Conservation (phyloP, 2,888 invertebrate genomes). For the Mimas tiliae region DNA sequence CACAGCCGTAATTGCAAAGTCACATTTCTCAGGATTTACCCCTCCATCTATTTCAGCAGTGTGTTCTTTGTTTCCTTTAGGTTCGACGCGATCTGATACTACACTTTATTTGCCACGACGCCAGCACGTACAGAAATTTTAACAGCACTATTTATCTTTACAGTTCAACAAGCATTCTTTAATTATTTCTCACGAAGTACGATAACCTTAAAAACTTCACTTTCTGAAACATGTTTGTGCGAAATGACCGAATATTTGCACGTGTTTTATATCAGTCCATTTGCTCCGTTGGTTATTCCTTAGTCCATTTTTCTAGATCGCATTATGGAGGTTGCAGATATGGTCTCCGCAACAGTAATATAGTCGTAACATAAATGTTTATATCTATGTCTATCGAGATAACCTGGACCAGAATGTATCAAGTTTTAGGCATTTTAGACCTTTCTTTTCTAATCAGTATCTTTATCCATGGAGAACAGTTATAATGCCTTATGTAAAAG, state of each 20-base stretch:
- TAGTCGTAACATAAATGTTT: constrained; percentile 15
- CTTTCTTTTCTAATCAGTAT: background rate
- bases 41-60: background rate
- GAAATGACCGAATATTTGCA: constrained; percentile 48
- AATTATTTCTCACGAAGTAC: background rate
- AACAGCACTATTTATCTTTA: constrained; percentile 3
- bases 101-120: background rate
- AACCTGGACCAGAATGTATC: constrained; percentile 15
- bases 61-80: background rate
- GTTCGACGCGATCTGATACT: constrained; percentile 2
- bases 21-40: constrained; percentile 1
- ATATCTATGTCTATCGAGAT: constrained; percentile 10
- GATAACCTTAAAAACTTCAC: constrained; percentile 32
- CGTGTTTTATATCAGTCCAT: constrained; percentile 45
- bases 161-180: background rate
- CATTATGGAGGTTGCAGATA: constrained; percentile 16
- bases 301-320: constrained; percentile 32
- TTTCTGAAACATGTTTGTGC: constrained; percentile 36
- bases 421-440: constrained; percentile 1
- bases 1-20: too few relatives aligned
- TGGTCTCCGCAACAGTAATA: constrained; percentile 14
- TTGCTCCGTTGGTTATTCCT: constrained; percentile 34
- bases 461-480: background rate
- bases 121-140: background rate
- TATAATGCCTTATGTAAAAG: background rate